Conservation (phyloP, 2,113 vertebrate species). For the Glareola pratincola region DNA sequence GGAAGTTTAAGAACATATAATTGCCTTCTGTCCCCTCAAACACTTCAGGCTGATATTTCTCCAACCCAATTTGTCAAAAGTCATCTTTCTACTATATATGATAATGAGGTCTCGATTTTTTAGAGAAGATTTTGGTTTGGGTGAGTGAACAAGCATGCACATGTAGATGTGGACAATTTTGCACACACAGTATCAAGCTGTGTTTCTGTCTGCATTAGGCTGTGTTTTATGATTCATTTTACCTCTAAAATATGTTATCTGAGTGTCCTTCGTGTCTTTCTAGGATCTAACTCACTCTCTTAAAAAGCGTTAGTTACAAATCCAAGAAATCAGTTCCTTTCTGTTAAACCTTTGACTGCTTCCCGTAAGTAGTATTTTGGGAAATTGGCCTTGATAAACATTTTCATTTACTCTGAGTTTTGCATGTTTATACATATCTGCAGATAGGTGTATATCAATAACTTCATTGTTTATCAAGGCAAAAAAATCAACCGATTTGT, state of each 20-base stretch:
- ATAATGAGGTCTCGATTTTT: background rate
- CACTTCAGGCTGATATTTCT: background rate
- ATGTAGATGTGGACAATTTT: background rate
- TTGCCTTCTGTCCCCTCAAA: background rate
- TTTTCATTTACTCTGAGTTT: background rate
- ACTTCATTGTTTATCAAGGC: background rate
- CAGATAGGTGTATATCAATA: background rate
- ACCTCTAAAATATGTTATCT: background rate
- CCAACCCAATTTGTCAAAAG: background rate
- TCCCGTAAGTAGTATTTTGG: background rate
- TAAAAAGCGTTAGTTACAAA: background rate
- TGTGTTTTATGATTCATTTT: background rate
- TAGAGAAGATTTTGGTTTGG: background rate
- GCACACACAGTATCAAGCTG: fast-evolving
- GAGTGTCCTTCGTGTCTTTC: background rate
- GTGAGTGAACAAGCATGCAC: background rate
- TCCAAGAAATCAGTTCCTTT: background rate
- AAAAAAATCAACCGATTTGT: background rate
- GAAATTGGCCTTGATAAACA: background rate
- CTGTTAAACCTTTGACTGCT: background rate
- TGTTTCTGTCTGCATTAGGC: background rate
- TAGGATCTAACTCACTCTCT: background rate
- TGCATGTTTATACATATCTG: background rate
- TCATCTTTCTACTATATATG: background rate
- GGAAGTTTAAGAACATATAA: background rate